Evolutionary conservation across 2,888 invertebrate species (phyloP).

Genomic region (Chaetogeoica ovagalla): DNA sequence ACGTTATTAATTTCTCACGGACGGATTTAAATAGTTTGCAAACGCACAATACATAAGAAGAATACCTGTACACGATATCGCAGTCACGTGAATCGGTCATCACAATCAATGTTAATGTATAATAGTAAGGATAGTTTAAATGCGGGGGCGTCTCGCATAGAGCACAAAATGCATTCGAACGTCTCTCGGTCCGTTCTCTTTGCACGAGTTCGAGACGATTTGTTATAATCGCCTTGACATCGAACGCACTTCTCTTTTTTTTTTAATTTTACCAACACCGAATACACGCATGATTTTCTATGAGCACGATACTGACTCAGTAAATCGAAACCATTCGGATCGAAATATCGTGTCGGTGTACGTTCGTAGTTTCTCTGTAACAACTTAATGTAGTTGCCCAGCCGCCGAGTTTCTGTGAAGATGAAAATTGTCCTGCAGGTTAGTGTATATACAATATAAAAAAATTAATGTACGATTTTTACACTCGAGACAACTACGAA

Average conservation of each 20-base stretch:
- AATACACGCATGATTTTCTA: conserved; percentile 4
- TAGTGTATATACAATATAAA: background rate
- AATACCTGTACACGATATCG: background rate
- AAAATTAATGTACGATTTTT: background rate
- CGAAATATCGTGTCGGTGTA: background rate
- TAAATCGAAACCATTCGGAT: conserved; percentile 6
- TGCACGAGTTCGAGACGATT: conserved; percentile 34
- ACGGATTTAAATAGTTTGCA: no score
- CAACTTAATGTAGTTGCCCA: background rate
- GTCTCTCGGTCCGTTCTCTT: conserved; percentile 14
- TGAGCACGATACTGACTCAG: background rate
- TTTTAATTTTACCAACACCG: background rate
- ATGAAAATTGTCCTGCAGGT: conserved; percentile 22
- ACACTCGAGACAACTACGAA: background rate
- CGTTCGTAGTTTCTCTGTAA: background rate
- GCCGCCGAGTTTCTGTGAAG: background rate
- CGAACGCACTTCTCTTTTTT: conserved; percentile 12
- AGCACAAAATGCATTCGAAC: background rate
- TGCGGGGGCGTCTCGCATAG: conserved; percentile 16
- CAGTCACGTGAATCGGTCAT: background rate
- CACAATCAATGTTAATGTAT: background rate
- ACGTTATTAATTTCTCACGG: no score
- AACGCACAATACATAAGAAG: no score
- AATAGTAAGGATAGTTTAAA: background rate
- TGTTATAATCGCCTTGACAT: conserved; percentile 40